phyloP scores from a whole-genome alignment of 1,140 invertebrate genomes.

The Lamellibrachia luymesi region DNA sequence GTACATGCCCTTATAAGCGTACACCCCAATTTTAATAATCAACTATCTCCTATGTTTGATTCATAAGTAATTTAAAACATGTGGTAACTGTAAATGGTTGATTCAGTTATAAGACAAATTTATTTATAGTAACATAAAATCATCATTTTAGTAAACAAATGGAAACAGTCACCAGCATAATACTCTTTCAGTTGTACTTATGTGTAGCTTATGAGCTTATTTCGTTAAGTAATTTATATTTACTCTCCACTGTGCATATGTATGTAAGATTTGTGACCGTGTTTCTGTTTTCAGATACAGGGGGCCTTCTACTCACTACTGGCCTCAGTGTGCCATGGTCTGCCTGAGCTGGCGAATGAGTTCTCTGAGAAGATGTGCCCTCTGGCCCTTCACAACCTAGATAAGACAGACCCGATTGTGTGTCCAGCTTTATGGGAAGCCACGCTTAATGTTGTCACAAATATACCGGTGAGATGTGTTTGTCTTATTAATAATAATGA shows the following conservation, averaged over 20 bases:
- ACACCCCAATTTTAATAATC: too few relatives aligned
- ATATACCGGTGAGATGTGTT: conserved; percentile 60
- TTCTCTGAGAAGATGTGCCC: conserved; percentile 64
- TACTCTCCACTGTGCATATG: too few relatives aligned
- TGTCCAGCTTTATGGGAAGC: conserved; percentile 72
- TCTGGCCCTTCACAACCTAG: conserved; percentile 67
- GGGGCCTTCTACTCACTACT: conserved; percentile 69
- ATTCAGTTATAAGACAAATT: too few relatives aligned
- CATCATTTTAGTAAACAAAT: too few relatives aligned
- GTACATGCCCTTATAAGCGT: too few relatives aligned
- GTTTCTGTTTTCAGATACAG: conserved; percentile 55
- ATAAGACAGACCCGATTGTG: conserved; percentile 70
- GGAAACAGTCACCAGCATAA: too few relatives aligned
- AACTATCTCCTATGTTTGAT: too few relatives aligned
- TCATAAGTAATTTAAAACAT: too few relatives aligned
- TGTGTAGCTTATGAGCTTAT: not conserved
- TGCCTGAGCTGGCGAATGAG: conserved; percentile 43
- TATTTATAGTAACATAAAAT: too few relatives aligned
- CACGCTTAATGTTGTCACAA: conserved; percentile 63
- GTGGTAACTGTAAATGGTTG: too few relatives aligned
- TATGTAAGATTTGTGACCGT: too few relatives aligned
- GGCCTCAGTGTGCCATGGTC: conserved; percentile 63
- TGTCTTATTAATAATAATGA: not conserved
- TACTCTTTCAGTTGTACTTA: too few relatives aligned
- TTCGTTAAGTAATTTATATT: conserved; percentile 12